Evolutionary conservation across 2,113 vertebrate species (phyloP), one percentile per base, ranked within the genome.

Genomic region (Tupaia chinensis): DNA sequence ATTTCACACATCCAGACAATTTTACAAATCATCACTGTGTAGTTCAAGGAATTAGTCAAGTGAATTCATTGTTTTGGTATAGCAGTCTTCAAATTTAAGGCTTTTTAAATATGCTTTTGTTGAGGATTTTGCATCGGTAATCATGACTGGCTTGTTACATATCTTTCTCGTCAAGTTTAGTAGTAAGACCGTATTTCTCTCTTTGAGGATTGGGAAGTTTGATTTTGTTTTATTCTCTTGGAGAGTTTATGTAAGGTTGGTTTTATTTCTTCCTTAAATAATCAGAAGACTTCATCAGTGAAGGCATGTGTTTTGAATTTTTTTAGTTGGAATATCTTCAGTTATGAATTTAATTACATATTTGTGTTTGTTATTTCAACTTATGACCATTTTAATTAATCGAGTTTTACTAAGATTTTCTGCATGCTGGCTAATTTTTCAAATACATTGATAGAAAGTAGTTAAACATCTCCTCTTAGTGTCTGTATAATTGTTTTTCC

Each of bases 341-440:
- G 29, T 63, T 63, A 88, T 66, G 17, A 77, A 63, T 70, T 87
- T 77, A 70, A 76, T 34, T 56, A 77, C 12, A 76, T 70, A 34
- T 66, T 91, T 13, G 68, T 81, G 29, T 34, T 91, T 54, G 69
- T 23, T 56, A 63, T 44, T 81, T 87, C 16, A 65, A 76, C 61
- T 92, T 82, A 73, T 53, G 19, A 4, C 54, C 60, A 78, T 63
- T 92, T 88, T 83, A 83, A 77, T 53, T 66, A 88, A 82, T 76
- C 77, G 34, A 54, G 63, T 23, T 95, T 92, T 88, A 77, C 16
- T 70, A 70, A 88, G 72, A 56, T n/a, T 87, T 69, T 82, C 44
- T 88, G 22, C 27, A 83, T 29, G 81, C 72, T 69, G 81, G 61
- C 6, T 87, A 83, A 29, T 34, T 77, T 95, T 83, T 72, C 27